These are phyloP conservation scores for Porites lutea DNA, from an alignment of 64 coral and sea anemone genomes.

Conservation along the genomic window DNA sequence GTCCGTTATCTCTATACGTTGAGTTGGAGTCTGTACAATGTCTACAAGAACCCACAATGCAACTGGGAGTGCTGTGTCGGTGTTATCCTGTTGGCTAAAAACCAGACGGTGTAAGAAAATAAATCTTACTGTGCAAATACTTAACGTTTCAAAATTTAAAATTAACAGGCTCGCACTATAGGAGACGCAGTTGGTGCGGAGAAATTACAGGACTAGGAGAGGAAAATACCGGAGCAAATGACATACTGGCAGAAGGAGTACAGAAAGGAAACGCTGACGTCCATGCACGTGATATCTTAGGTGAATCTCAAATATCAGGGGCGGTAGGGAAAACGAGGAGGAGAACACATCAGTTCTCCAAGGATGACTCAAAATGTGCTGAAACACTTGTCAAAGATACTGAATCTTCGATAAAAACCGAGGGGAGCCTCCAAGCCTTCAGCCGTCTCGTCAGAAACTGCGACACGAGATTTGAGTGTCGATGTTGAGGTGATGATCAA, in stretches of 20 bases:
- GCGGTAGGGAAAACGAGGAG: not conserved
- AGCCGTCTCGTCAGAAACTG: not conserved
- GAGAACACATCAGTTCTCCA: not conserved
- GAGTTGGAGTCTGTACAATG: not conserved
- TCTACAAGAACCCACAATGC: conserved; percentile 54
- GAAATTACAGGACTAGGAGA: not conserved
- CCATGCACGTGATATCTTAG: not conserved
- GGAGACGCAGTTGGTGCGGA: not conserved
- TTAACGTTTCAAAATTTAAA: not conserved
- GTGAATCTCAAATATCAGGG: not conserved
- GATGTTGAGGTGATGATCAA: not conserved
- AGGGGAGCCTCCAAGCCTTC: no score
- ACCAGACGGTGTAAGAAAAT: not conserved
- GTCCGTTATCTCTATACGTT: conserved; percentile 52
- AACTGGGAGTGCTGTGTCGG: conserved; percentile 61
- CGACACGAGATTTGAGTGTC: not conserved
- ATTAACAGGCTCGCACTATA: not conserved
- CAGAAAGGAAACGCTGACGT: not conserved
- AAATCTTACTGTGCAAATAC: not conserved
- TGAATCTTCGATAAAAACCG: no score
- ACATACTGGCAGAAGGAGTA: not conserved
- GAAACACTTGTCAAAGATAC: not conserved
- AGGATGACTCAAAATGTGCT: not conserved
- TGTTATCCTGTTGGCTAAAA: conserved; percentile 34
- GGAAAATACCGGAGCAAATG: not conserved